These are phyloP conservation scores for Acropternis orthonyx DNA, from an alignment of 2,797 vertebrate species.

Conservation along the genomic window DNA sequence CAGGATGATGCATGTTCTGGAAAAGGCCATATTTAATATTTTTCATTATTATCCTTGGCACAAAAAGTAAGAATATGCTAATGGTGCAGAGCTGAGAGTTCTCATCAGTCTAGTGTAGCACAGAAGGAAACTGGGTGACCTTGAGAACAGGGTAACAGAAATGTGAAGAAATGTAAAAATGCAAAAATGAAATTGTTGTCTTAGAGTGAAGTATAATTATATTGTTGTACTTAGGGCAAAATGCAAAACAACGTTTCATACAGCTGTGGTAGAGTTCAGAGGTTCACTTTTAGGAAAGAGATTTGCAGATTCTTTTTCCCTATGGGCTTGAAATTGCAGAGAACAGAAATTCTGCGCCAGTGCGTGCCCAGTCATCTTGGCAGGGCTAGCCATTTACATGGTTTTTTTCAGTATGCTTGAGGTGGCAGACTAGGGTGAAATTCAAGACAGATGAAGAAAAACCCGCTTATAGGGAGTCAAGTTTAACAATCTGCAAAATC, in stretches of 20 bases:
- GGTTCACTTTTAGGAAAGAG: background rate
- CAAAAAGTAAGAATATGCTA: background rate
- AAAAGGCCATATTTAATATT: slow-evolving; percentile 22
- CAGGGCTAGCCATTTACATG: background rate
- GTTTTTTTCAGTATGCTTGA: background rate
- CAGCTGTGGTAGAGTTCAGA: background rate
- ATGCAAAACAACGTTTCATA: background rate
- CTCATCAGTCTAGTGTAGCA: background rate
- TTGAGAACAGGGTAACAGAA: background rate
- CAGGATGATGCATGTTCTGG: background rate
- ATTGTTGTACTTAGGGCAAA: background rate
- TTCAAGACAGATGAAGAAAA: background rate
- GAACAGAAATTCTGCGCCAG: background rate
- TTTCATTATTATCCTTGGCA: slow-evolving; percentile 45
- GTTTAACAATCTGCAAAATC: background rate
- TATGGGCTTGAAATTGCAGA: background rate
- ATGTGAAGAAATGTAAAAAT: background rate
- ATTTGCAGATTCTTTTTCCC: background rate
- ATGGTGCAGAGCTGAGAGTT: background rate
- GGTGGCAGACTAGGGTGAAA: background rate
- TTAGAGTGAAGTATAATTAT: too few relatives aligned
- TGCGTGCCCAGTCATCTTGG: background rate
- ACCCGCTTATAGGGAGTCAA: background rate
- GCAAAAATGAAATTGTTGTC: background rate
- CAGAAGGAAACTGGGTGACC: background rate